Evolutionary conservation across 2,113 vertebrate species (phyloP), one percentile per base, ranked within the genome.

Genomic region (Nerophis ophidion): DNA sequence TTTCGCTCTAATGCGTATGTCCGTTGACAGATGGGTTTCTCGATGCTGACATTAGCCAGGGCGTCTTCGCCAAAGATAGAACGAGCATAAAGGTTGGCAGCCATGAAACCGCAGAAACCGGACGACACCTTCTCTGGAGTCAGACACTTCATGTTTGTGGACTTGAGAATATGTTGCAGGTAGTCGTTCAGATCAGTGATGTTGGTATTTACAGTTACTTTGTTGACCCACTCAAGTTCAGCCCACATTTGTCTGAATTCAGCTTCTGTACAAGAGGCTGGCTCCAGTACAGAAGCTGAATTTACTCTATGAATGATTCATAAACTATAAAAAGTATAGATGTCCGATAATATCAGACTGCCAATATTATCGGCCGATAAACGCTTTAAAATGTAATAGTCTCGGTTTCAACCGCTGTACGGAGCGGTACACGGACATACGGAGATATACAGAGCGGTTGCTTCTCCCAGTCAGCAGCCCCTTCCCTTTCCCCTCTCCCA

Each of bases 241-340:
- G 96, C 96, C 97, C 97, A 99, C 97, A 99, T 99, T 85, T 99
- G 97, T 68, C 97, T 91, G 89, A 99, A 99, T 63, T 99, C 97
- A 0, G 97, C 94, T 68, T 99, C 96, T 0, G 95, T 98, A 76
- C 97, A 26, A 3, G 19, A 26, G 19, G 19, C 19, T 26, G 19
- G 1, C 19, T 26, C 19, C 19, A 2, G 19, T 26, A 26, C 19
- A 26, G 19, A 26, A 0, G 26, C 1, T 26, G 26, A 26, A 26
- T 26, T 26, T 4, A 26, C 26, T 26, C 26, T 4, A 26, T 26
- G 2, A 26, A 26, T 4, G 26, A 26, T 3, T 26, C 26, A 26
- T 26, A 26, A 26, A 26, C 26, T 26, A 26, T 26, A 26, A 26
- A 26, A 26, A 26, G 26, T n/a, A n/a, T n/a, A n/a, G n/a, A n/a